Conservation (phyloP, 2,797 vertebrate genomes). For the Trachops cirrhosus region DNA sequence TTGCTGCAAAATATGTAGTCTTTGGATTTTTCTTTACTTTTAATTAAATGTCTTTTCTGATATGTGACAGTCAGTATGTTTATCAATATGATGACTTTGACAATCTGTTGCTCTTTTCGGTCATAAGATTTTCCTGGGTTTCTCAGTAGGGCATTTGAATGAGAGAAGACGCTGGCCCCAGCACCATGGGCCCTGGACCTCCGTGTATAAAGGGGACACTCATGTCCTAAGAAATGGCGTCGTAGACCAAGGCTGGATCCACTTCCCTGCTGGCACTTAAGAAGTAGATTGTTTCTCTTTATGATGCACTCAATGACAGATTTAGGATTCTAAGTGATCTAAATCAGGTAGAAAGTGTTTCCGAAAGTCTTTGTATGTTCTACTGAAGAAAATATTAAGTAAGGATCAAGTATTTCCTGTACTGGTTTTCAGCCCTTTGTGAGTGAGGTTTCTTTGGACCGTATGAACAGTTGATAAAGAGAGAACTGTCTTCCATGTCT, state of each 20-base stretch:
- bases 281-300: not conserved
- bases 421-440: not conserved
- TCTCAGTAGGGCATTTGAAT: not conserved
- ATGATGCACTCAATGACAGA: not conserved
- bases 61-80: not conserved
- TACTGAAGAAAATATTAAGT: not conserved
- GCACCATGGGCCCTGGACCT: not conserved
- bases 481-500: not conserved
- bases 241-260: not conserved
- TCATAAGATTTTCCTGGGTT: not conserved
- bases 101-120: not conserved
- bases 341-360: not conserved
- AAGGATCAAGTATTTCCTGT: not conserved
- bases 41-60: not conserved
- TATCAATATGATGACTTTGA: not conserved
- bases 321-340: not conserved
- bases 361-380: not conserved
- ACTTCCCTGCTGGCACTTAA: not conserved
- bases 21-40: not conserved
- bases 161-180: not conserved
- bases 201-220: not conserved
- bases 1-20: not conserved
- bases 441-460: not conserved
- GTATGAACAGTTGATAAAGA: not conserved
- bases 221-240: not conserved